phyloP scores from a whole-genome alignment of 92 coral and sea anemone species.

The Hydrozoanthus gracilis region DNA sequence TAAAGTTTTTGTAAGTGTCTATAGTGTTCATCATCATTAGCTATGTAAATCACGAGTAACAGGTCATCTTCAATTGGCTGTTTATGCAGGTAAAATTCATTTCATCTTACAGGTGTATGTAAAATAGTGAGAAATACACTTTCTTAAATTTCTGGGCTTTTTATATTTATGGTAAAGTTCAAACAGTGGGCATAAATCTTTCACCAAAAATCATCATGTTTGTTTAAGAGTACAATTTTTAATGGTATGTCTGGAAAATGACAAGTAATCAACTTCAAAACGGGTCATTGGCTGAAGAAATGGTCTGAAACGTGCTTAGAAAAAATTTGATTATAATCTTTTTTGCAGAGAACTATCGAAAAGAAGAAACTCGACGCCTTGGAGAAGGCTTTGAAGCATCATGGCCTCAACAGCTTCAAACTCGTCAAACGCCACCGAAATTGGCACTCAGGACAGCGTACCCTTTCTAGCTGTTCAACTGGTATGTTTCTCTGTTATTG shows the following conservation, averaged over 20 bases:
- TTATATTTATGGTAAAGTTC: not conserved
- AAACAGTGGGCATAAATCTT: not conserved
- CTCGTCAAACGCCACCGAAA: slow-evolving; percentile 5
- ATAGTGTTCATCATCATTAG: too few species aligned
- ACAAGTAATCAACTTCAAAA: not conserved
- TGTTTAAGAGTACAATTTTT: not conserved
- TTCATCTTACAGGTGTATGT: not conserved
- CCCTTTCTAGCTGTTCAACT: slow-evolving; percentile 40
- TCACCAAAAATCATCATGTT: not conserved
- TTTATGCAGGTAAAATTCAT: not conserved
- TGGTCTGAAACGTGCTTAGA: not conserved
- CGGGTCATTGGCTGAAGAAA: not conserved
- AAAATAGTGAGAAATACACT: not conserved
- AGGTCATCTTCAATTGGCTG: not conserved
- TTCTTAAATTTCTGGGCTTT: too few species aligned
- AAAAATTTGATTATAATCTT: not conserved
- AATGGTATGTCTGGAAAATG: not conserved
- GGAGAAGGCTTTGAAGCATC: not conserved
- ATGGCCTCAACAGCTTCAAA: slow-evolving; percentile 12
- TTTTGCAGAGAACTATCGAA: not conserved
- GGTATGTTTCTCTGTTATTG: slow-evolving; percentile 36
- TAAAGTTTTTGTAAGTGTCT: too few species aligned
- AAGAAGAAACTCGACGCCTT: not conserved
- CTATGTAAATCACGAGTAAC: not conserved
- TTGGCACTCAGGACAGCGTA: not conserved